phyloP scores from a whole-genome alignment of 2,888 invertebrate genomes.

The Ectemnius cavifrons region DNA sequence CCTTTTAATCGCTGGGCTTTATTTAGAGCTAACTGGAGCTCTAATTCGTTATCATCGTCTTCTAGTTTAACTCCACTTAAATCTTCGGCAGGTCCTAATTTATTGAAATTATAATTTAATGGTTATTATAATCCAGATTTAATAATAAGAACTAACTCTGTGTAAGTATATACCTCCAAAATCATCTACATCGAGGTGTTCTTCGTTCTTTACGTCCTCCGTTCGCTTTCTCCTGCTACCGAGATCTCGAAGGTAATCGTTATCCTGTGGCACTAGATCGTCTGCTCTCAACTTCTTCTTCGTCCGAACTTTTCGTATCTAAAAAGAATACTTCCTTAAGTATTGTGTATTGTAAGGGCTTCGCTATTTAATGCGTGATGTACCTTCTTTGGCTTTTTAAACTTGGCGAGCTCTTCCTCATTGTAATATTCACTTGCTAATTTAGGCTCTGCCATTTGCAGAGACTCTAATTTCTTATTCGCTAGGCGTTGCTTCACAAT shows the following conservation, averaged over 20 bases:
- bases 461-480: slow-evolving; percentile 86
- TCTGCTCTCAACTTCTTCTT: slow-evolving; percentile 85
- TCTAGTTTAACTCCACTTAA: slow-evolving; percentile 81
- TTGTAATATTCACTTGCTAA: slow-evolving; percentile 94
- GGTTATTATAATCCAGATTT: neutral
- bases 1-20: slow-evolving; percentile 86
- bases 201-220: slow-evolving; percentile 76
- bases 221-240: slow-evolving; percentile 77
- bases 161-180: slow-evolving; percentile 78
- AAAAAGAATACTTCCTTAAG: neutral
- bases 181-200: slow-evolving; percentile 80
- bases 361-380: no score
- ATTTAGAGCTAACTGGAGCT: slow-evolving; percentile 83
- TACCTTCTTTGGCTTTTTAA: slow-evolving; percentile 92
- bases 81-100: slow-evolving; percentile 66
- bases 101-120: neutral
- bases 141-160: no score
- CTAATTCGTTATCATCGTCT: slow-evolving; percentile 86
- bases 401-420: slow-evolving; percentile 90
- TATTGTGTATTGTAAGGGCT: no score
- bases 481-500: slow-evolving; percentile 81
- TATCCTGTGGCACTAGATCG: slow-evolving; percentile 81
- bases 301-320: slow-evolving; percentile 83
- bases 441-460: slow-evolving; percentile 84
- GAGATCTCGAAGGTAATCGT: slow-evolving; percentile 74